Evolutionary conservation across 2,797 vertebrate genomes (phyloP).

Genomic region (Sardinella longiceps): DNA sequence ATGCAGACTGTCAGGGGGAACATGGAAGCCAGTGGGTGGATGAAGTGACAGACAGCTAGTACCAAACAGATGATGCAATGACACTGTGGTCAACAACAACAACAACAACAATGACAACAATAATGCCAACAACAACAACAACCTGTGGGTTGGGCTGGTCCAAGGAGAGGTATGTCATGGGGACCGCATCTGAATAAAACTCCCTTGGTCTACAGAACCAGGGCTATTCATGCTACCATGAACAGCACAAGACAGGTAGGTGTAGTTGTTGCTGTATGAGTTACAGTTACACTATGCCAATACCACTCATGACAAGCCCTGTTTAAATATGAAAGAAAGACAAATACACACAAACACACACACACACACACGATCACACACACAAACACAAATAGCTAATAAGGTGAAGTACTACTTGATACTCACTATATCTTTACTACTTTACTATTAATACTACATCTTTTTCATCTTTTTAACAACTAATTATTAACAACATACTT

Average conservation of each 20-base stretch:
- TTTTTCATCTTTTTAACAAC: too few relatives aligned
- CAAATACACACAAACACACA: neutral
- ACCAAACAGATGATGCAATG: neutral
- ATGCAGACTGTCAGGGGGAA: neutral
- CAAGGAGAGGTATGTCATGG: neutral
- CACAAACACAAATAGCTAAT: neutral
- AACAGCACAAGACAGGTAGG: neutral
- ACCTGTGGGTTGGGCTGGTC: neutral
- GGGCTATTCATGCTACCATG: neutral
- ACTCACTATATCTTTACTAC: too few relatives aligned
- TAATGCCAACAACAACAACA: neutral
- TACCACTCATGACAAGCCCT: neutral
- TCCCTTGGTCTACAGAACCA: neutral
- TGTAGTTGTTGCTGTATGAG: neutral
- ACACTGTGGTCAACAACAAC: neutral
- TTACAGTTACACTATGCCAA: slow-evolving; percentile 9
- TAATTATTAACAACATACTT: too few relatives aligned
- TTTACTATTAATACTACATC: too few relatives aligned
- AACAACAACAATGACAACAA: neutral
- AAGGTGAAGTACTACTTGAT: too few relatives aligned
- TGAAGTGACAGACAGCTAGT: neutral
- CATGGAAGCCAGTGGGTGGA: neutral
- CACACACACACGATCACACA: neutral
- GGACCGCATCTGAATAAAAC: neutral
- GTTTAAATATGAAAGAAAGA: neutral